phyloP scores from a whole-genome alignment of 2,113 vertebrate genomes.

The Albula glossodonta region DNA sequence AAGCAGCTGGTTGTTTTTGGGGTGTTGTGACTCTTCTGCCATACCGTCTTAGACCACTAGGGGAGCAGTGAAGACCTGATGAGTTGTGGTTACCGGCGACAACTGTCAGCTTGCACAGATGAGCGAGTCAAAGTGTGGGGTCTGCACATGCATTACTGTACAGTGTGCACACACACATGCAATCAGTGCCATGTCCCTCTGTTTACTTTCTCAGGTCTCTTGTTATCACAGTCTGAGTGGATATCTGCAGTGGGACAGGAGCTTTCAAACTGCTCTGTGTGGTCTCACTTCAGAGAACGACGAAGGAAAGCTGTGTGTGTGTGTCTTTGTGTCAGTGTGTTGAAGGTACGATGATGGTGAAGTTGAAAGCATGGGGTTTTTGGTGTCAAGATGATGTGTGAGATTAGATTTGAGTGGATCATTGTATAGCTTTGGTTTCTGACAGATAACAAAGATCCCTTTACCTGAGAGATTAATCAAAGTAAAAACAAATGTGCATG shows the following conservation, averaged over 20 bases:
- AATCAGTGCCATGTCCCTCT: not conserved
- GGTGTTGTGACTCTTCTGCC: not conserved
- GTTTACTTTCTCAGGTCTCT: not conserved
- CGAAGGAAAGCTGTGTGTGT: slow-evolving; percentile 31
- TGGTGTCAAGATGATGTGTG: not conserved
- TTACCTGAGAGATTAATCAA: not conserved
- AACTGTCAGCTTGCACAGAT: not conserved
- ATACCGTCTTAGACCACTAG: not conserved
- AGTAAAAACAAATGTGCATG: not conserved
- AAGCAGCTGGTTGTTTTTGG: not conserved
- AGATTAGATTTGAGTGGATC: not conserved
- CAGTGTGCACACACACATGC: not conserved
- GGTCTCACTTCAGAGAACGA: not conserved
- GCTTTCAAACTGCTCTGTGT: slow-evolving; percentile 1
- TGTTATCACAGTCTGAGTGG: not conserved
- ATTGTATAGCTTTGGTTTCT: not conserved
- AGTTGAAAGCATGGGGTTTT: not conserved
- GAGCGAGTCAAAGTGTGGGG: not conserved
- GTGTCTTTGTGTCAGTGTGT: slow-evolving; percentile 27
- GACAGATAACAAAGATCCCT: not conserved
- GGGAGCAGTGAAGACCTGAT: not conserved
- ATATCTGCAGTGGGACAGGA: slow-evolving; percentile 1
- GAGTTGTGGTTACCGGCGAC: not conserved
- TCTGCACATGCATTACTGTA: not conserved
- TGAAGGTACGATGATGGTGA: not conserved